These are phyloP conservation scores for Lonchura striata DNA, from an alignment of 2,113 vertebrate genomes.

Conservation along the genomic window DNA sequence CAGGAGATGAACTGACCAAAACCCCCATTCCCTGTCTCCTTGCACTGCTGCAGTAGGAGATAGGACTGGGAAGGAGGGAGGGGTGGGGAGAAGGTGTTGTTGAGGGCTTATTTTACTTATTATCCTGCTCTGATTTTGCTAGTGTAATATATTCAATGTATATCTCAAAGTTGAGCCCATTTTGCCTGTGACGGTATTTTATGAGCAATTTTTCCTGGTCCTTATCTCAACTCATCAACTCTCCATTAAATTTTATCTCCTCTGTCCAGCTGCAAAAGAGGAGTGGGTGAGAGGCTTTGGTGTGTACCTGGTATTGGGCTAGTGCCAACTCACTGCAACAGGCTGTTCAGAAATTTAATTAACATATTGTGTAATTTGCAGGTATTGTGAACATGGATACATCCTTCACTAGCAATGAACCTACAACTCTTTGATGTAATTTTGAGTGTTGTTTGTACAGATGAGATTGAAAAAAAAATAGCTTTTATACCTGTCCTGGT, in stretches of 20 bases:
- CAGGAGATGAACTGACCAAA: neutral
- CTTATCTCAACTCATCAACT: neutral
- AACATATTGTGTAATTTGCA: neutral
- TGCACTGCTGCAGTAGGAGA: rapidly evolving
- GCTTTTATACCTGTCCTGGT: neutral
- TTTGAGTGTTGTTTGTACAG: neutral
- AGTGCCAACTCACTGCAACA: neutral
- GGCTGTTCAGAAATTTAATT: neutral
- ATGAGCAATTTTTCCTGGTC: neutral
- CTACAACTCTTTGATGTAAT: neutral
- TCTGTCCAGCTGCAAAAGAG: neutral
- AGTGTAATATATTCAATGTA: neutral
- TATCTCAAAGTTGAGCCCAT: neutral
- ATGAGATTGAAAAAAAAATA: neutral
- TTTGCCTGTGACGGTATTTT: rapidly evolving
- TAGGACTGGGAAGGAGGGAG: neutral
- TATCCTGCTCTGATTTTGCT: neutral
- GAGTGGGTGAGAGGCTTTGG: neutral
- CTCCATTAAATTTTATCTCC: neutral
- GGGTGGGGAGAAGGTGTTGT: neutral
- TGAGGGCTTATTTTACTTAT: neutral
- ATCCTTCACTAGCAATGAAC: neutral
- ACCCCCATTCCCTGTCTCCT: neutral
- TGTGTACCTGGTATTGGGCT: neutral
- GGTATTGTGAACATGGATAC: neutral